phyloP scores from a whole-genome alignment of 1,140 invertebrate species.

The Brachystomella parvula region DNA sequence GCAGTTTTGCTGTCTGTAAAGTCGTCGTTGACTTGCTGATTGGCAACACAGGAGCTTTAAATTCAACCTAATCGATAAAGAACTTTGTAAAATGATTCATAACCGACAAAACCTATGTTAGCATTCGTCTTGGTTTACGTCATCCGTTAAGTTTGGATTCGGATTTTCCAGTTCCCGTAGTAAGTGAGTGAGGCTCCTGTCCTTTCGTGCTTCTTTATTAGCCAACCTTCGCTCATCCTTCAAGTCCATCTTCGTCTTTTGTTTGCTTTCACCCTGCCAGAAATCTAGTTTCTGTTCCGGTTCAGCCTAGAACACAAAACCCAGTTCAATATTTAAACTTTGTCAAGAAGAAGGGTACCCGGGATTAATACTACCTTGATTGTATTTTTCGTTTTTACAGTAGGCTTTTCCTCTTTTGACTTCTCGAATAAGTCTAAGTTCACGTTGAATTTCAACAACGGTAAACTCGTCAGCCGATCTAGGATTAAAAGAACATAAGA shows the following conservation, averaged over 20 bases:
- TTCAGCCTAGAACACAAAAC: slow-evolving; percentile 11
- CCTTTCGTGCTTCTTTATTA: slow-evolving; percentile 21
- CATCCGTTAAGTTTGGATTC: background rate
- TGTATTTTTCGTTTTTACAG: background rate
- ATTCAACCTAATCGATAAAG: slow-evolving; percentile 30
- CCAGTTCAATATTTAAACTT: background rate
- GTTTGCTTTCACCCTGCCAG: slow-evolving; percentile 25
- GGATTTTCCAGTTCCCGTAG: slow-evolving; percentile 16
- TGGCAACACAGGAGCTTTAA: slow-evolving; percentile 47
- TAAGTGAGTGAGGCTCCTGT: slow-evolving; percentile 6
- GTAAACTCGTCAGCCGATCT: background rate
- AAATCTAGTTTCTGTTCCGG: slow-evolving; percentile 11
- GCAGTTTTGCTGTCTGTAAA: background rate
- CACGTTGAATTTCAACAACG: background rate
- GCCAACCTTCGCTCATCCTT: slow-evolving; percentile 11
- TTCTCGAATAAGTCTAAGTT: background rate
- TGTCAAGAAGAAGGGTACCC: background rate
- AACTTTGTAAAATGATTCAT: background rate
- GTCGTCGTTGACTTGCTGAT: slow-evolving; percentile 44
- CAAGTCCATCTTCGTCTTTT: background rate
- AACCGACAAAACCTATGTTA: background rate
- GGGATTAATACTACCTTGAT: background rate
- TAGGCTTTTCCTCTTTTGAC: background rate
- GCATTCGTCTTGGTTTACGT: background rate
- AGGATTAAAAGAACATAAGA: slow-evolving; percentile 14